phyloP scores from a whole-genome alignment of 2,113 vertebrate genomes.

The Ceuthmochares aereus region DNA sequence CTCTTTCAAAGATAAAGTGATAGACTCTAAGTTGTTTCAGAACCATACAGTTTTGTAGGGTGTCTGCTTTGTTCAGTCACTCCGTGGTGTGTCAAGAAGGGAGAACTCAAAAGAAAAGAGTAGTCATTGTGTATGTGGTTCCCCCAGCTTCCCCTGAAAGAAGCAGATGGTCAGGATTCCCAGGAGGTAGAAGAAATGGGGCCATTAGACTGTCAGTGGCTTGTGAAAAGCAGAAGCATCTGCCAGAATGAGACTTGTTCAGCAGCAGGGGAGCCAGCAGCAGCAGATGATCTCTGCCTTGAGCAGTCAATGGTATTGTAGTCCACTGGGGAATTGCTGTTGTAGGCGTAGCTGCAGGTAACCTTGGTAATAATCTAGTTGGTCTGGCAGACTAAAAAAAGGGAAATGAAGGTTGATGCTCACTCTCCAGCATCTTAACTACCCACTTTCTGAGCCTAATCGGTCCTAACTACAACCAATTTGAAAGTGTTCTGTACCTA shows the following conservation, averaged over 20 bases:
- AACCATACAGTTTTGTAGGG: not conserved
- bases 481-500: not conserved
- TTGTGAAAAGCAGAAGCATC: slow-evolving; percentile 59
- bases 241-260: slow-evolving; percentile 40
- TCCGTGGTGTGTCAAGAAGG: not conserved
- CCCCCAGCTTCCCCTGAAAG: slow-evolving; percentile 29
- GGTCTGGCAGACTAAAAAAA: not conserved
- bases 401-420: not conserved
- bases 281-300: slow-evolving; percentile 47
- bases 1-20: not conserved
- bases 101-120: not conserved
- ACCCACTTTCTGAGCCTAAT: not conserved
- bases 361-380: not conserved
- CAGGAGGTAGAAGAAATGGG: slow-evolving; percentile 43
- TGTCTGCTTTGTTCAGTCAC: slow-evolving; percentile 6
- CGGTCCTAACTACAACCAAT: not conserved
- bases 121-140: not conserved
- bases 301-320: not conserved
- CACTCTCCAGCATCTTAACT: not conserved
- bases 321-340: not conserved
- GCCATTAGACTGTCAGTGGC: slow-evolving; percentile 40
- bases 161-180: slow-evolving; percentile 59
- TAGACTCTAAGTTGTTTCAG: not conserved
- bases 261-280: slow-evolving; percentile 48
- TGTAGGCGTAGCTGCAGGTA: not conserved